Evolutionary conservation across 2,113 vertebrate genomes (phyloP).

Genomic region (Brachypteracias leptosomus): DNA sequence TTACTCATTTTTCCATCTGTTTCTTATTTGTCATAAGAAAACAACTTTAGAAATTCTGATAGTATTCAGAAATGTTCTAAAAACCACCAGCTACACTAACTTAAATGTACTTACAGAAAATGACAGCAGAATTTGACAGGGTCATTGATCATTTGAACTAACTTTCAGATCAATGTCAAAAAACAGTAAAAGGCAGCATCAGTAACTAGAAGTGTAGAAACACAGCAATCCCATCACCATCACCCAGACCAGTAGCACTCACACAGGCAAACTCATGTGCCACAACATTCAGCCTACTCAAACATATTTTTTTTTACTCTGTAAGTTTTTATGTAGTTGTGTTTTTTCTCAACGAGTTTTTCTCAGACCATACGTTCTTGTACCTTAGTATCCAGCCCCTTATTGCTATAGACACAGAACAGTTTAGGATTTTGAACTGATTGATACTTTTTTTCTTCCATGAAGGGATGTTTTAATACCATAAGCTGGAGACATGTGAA

Average conservation of each 20-base stretch:
- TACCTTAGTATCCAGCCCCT: constrained; percentile 29
- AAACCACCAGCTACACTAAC: not conserved
- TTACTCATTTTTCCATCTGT: constrained; percentile 6
- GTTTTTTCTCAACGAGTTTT: constrained; percentile 12
- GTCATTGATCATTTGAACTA: not conserved
- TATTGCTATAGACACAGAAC: constrained; percentile 50
- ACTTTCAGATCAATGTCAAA: not conserved
- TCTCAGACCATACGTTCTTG: constrained; percentile 38
- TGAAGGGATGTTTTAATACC: not conserved
- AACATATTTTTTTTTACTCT: not conserved
- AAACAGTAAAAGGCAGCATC: not conserved
- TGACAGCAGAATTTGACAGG: not conserved
- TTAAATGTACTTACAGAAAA: not conserved
- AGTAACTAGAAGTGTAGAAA: not conserved
- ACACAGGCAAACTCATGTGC: not conserved
- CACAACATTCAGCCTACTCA: not conserved
- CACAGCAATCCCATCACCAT: rapidly evolving
- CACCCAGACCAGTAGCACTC: not conserved
- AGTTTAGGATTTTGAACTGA: constrained; percentile 27
- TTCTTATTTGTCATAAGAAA: constrained; percentile 21
- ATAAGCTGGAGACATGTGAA: not conserved
- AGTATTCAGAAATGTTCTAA: not conserved
- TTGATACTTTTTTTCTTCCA: not conserved
- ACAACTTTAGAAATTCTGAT: not conserved
- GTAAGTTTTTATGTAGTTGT: not conserved